Evolutionary conservation across 2,888 invertebrate species (phyloP).

Genomic region (Andrena trimmerana): DNA sequence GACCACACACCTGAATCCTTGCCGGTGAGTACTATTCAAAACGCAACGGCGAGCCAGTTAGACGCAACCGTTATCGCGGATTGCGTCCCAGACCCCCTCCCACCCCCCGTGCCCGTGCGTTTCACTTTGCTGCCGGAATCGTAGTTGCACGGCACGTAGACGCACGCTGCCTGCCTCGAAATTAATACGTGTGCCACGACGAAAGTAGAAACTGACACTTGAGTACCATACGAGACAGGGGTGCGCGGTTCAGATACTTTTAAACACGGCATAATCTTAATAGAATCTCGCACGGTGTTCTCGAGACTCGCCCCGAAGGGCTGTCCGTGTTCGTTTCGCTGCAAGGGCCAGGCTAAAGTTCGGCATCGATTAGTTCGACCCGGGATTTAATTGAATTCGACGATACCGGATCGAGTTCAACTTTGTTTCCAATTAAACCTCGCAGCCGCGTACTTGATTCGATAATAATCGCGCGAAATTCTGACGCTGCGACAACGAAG

Average conservation of each 20-base stretch:
- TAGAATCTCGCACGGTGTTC: not conserved
- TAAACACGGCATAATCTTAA: too few relatives aligned
- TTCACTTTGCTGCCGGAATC: constrained; percentile 17
- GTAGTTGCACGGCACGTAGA: constrained; percentile 37
- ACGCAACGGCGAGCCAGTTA: constrained; percentile 47
- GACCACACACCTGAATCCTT: constrained; percentile 83
- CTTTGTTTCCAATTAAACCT: constrained; percentile 52
- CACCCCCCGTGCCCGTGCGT: not conserved
- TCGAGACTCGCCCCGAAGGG: too few relatives aligned
- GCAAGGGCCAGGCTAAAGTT: constrained; percentile 2
- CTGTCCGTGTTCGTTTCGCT: not conserved
- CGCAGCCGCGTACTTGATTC: constrained; percentile 21
- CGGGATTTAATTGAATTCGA: constrained; percentile 54
- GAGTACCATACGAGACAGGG: not conserved
- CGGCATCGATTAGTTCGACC: not conserved
- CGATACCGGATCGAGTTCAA: constrained; percentile 10
- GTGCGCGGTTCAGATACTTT: not conserved
- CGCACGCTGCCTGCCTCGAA: constrained; percentile 4
- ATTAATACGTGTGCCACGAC: constrained; percentile 37
- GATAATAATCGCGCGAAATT: constrained; percentile 29
- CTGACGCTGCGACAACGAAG: not conserved
- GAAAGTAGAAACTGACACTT: not conserved
- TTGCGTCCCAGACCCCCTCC: not conserved
- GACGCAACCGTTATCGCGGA: constrained; percentile 40
- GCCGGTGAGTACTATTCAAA: constrained; percentile 78